Conservation (phyloP, 1,140 invertebrate genomes). For the Meloidogyne floridensis region DNA sequence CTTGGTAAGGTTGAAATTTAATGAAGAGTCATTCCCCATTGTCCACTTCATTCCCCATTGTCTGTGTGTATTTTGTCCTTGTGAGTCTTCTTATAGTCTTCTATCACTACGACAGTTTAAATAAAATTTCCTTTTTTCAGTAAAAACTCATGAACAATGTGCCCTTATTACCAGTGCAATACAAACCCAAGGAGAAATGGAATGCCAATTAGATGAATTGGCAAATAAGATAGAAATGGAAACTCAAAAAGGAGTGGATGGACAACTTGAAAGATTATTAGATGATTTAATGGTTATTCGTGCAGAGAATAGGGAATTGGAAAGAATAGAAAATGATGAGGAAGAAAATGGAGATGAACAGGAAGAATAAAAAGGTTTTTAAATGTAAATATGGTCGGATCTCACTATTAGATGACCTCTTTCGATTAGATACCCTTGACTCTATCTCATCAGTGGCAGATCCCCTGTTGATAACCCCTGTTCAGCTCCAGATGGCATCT, state of each 20-base stretch:
- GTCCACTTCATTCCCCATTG: too few species aligned
- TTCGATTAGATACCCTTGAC: too few species aligned
- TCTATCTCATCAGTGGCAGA: too few species aligned
- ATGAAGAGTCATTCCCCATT: too few species aligned
- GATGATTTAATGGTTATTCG: conserved; percentile 38
- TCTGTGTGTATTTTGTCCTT: too few species aligned
- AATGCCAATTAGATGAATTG: conserved; percentile 29
- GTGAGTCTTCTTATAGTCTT: neutral
- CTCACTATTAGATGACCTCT: too few species aligned
- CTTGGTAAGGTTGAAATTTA: conserved; percentile 17
- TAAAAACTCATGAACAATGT: conserved; percentile 40
- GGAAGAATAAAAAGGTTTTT: neutral
- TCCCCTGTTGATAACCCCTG: too few species aligned
- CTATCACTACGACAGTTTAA: neutral
- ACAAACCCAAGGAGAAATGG: conserved; percentile 38
- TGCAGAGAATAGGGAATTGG: conserved; percentile 35
- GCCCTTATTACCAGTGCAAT: conserved; percentile 30
- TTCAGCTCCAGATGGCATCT: too few species aligned
- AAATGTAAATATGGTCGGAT: too few species aligned
- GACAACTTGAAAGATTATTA: conserved; percentile 39
- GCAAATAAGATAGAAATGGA: conserved; percentile 37
- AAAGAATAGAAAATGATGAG: neutral
- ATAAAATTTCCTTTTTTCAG: neutral
- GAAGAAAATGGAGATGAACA: neutral
- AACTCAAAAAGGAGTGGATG: conserved; percentile 37